Percentiles rank a stretch among this genome's conserved stretches.
Conservation (phyloP, 2,113 vertebrate genomes). For the Oreocharis arfaki region DNA sequence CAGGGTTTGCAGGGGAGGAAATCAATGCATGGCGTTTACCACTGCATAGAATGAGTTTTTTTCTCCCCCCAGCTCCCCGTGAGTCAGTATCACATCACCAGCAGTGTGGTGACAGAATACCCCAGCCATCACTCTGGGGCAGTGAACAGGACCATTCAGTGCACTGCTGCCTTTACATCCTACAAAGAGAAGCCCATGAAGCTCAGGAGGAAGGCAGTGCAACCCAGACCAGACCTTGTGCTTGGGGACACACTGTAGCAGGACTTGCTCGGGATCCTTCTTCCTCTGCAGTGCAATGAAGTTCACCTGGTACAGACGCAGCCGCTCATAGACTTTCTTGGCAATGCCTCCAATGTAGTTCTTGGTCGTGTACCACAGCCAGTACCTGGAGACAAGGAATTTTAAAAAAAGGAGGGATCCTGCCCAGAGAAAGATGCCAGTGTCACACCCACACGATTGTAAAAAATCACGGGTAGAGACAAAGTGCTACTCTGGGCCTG, state of each 20-base stretch:
- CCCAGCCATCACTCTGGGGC: not conserved
- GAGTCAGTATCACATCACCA: not conserved
- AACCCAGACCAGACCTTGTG: slow-evolving; percentile 75
- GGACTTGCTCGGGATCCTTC: slow-evolving; percentile 86
- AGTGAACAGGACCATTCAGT: not conserved
- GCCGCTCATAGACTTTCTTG: slow-evolving; percentile 83
- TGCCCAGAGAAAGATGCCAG: not conserved
- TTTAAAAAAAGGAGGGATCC: not conserved
- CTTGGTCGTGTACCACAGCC: slow-evolving; percentile 95
- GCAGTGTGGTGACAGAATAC: not conserved
- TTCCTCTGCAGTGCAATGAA: slow-evolving; percentile 92
- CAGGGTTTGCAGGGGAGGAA: not conserved
- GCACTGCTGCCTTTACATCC: not conserved
- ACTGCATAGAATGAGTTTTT: not conserved
- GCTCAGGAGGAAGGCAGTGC: not conserved
- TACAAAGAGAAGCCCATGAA: not conserved
- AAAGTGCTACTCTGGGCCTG: not conserved
- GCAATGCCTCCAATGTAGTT: slow-evolving; percentile 83
- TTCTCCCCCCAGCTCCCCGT: not conserved
- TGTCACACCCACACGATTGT: not conserved
- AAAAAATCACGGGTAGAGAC: not conserved
- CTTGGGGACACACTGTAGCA: slow-evolving; percentile 89
- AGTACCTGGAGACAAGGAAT: slow-evolving; percentile 80
- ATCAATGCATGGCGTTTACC: not conserved
- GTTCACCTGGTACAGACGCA: slow-evolving; percentile 90